phyloP scores from a whole-genome alignment of 2,113 vertebrate genomes.

The Eublepharis macularius region DNA sequence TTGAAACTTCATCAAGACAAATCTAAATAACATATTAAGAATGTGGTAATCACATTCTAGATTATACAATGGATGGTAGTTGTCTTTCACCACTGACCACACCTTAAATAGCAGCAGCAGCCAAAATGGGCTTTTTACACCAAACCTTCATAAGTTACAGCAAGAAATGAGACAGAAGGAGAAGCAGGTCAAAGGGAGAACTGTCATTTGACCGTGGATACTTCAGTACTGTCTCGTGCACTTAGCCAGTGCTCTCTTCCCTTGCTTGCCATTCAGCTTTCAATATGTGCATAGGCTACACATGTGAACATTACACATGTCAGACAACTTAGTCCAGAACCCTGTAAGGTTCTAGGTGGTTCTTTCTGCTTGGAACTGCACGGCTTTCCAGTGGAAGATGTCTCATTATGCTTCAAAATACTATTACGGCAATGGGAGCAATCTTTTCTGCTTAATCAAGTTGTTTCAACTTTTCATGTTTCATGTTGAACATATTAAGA shows the following conservation, averaged over 20 bases:
- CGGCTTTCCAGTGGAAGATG: neutral
- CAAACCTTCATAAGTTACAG: neutral
- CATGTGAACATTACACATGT: neutral
- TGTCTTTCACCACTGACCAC: neutral
- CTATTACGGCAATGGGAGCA: neutral
- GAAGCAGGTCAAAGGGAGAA: neutral
- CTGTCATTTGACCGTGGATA: neutral
- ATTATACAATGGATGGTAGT: neutral
- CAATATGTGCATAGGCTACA: neutral
- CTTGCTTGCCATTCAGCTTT: neutral
- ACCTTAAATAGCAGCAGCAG: neutral
- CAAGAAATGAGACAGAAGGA: neutral
- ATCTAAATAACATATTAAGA: neutral
- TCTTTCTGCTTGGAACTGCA: neutral
- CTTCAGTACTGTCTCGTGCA: neutral
- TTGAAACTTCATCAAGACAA: neutral
- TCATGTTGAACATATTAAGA: neutral
- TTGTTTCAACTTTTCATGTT: neutral
- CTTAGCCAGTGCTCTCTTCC: neutral
- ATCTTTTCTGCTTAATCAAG: neutral
- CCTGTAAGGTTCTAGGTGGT: neutral
- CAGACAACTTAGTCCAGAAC: neutral
- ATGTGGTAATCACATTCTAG: neutral
- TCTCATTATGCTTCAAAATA: neutral
- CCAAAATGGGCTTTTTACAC: too few relatives aligned